phyloP scores from a whole-genome alignment of 2,888 invertebrate species.

The Campoletis raptor region DNA sequence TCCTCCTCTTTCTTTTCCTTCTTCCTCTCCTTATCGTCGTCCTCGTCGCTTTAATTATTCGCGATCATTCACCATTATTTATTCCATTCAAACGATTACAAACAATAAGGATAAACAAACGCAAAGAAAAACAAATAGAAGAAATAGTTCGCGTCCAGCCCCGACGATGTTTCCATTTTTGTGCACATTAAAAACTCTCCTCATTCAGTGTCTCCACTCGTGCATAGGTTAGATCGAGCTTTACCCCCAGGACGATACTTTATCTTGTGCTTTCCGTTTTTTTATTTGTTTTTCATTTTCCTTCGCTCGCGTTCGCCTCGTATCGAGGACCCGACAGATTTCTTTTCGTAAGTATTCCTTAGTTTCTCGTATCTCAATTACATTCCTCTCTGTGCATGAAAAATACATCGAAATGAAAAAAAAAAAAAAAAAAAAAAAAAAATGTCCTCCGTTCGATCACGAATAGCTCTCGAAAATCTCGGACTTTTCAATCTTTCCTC shows the following conservation, averaged over 20 bases:
- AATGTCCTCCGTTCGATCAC: constrained; percentile 5
- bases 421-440: constrained; percentile 13
- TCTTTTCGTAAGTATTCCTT: constrained; percentile 62
- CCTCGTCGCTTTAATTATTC: constrained; percentile 71
- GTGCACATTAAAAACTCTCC: constrained; percentile 44
- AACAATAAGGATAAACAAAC: constrained; percentile 10
- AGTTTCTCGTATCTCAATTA: not conserved
- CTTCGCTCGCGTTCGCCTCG: constrained; percentile 31
- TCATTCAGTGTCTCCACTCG: constrained; percentile 45
- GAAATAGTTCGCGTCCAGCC: constrained; percentile 11
- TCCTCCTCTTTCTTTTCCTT: constrained; percentile 36
- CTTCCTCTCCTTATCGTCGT: constrained; percentile 21
- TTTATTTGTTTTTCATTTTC: constrained; percentile 14
- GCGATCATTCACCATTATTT: constrained; percentile 25
- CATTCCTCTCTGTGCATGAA: not conserved
- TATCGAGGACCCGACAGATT: constrained; percentile 49
- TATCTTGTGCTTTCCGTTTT: constrained; percentile 23
- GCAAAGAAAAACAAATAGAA: constrained; percentile 5
- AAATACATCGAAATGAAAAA: constrained; percentile 13
- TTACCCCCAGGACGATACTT: constrained; percentile 13
- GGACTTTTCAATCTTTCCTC: not conserved
- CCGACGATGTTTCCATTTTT: constrained; percentile 55
- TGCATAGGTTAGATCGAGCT: constrained; percentile 64
- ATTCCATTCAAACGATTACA: constrained; percentile 18
- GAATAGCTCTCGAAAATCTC: not conserved